phyloP scores from a whole-genome alignment of 2,888 invertebrate genomes.

The Leptinotarsa tumamoca region DNA sequence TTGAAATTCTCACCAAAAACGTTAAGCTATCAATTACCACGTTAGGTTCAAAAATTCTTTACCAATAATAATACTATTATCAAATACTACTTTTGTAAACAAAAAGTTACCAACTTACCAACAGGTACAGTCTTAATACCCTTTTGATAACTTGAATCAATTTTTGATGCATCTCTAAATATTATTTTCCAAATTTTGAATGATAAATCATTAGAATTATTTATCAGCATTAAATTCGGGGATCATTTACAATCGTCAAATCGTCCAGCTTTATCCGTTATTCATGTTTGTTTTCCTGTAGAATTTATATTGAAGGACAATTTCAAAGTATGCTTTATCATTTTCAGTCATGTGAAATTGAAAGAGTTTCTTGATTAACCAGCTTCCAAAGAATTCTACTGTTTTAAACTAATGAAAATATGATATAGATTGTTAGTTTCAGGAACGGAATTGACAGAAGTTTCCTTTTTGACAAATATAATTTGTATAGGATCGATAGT shows the following conservation, averaged over 20 bases:
- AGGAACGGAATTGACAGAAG: too few relatives aligned
- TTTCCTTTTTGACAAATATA: too few relatives aligned
- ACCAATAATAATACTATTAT: neutral
- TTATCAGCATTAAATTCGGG: conserved; percentile 7
- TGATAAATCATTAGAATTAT: neutral
- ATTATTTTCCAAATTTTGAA: neutral
- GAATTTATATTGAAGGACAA: neutral
- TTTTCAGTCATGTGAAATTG: neutral
- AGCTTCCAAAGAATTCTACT: neutral
- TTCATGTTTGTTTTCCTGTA: neutral
- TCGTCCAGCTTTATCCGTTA: conserved; percentile 10
- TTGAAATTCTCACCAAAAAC: too few relatives aligned
- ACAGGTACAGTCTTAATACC: neutral
- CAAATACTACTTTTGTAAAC: too few relatives aligned
- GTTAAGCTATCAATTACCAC: too few relatives aligned
- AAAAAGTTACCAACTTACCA: too few relatives aligned
- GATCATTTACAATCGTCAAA: neutral
- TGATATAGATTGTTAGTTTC: too few relatives aligned
- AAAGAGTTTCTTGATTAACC: neutral
- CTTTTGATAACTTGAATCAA: neutral
- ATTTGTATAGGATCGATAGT: too few relatives aligned
- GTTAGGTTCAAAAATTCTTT: too few relatives aligned
- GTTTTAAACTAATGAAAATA: too few relatives aligned
- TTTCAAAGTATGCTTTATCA: conserved; percentile 7
- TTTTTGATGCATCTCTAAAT: neutral